Evolutionary conservation across 2,888 invertebrate genomes (phyloP).

Genomic region (Leptura quadrifasciata): DNA sequence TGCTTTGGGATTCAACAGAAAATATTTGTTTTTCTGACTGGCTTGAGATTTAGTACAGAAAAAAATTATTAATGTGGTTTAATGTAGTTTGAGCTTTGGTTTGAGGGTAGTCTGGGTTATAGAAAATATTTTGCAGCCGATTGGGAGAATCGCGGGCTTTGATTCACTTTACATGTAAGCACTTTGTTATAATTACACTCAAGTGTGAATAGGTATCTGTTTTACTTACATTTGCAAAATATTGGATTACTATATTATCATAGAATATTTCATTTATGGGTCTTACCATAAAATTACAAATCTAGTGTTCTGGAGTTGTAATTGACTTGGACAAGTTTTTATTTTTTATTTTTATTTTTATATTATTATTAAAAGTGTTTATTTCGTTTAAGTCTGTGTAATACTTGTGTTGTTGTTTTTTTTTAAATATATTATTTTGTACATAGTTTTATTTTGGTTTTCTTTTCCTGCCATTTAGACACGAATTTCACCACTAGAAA

Average conservation of each 20-base stretch:
- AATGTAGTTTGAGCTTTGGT: neutral
- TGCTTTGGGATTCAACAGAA: too few species aligned
- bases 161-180: conserved; percentile 49
- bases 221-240: conserved; percentile 32
- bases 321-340: neutral
- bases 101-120: neutral
- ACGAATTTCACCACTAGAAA: conserved; percentile 54
- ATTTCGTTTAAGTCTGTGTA: conserved; percentile 1
- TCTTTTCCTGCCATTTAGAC: conserved; percentile 28
- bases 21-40: neutral
- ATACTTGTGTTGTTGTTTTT: conserved; percentile 8
- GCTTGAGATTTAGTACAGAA: neutral
- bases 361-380: neutral
- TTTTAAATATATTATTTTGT: conserved; percentile 29
- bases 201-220: conserved; percentile 38
- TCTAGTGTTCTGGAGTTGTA: conserved; percentile 11
- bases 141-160: conserved; percentile 20
- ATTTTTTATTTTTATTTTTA: neutral
- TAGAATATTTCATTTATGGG: conserved; percentile 3
- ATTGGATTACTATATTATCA: neutral
- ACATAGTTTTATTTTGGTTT: conserved; percentile 38
- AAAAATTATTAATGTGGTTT: neutral
- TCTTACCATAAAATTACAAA: conserved; percentile 9
- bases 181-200: conserved; percentile 52
- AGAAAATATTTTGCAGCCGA: conserved; percentile 11